A percentile compares a stretch with the other conserved stretches of the same genome.
phyloP scores from a whole-genome alignment of 2,888 invertebrate genomes.

The Coleophora flavipennella region DNA sequence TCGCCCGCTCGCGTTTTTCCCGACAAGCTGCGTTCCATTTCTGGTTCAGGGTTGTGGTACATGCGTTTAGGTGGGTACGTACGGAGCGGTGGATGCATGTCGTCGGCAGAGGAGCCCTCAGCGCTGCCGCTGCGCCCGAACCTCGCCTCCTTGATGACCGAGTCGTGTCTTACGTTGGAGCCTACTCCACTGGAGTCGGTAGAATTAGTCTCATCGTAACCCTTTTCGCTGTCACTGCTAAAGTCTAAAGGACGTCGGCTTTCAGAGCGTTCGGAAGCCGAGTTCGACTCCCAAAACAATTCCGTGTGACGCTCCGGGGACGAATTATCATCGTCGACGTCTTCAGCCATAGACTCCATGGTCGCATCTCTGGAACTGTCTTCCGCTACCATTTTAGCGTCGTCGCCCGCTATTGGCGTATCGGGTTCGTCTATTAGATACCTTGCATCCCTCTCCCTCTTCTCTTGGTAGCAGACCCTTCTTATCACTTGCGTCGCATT shows the following conservation, averaged over 20 bases:
- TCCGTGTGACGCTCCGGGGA: conserved; percentile 55
- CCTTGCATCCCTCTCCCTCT: conserved; percentile 29
- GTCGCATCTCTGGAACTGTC: conserved; percentile 44
- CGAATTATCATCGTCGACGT: conserved; percentile 43
- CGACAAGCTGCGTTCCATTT: conserved; percentile 51
- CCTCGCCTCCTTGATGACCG: conserved; percentile 60
- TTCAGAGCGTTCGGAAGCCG: conserved; percentile 49
- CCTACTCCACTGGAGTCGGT: conserved; percentile 56
- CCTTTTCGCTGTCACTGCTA: conserved; percentile 64
- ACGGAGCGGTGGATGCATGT: conserved; percentile 45
- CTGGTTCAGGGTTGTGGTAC: conserved; percentile 30
- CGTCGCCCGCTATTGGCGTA: conserved; percentile 38
- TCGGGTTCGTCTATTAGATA: conserved; percentile 46
- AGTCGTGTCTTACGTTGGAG: conserved; percentile 53
- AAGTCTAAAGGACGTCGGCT: conserved; percentile 46
- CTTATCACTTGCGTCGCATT: conserved; percentile 61
- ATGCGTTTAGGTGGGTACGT: conserved; percentile 51
- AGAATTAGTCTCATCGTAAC: conserved; percentile 55
- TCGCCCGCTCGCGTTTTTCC: conserved; percentile 49
- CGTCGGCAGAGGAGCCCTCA: conserved; percentile 46
- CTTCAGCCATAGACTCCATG: conserved; percentile 36
- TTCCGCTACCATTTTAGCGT: conserved; percentile 47
- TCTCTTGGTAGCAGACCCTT: conserved; percentile 47
- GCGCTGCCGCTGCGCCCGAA: conserved; percentile 38
- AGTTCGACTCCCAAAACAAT: conserved; percentile 61